These are phyloP conservation scores for Pelochelys cantorii DNA, from an alignment of 2,797 vertebrate genomes.

Conservation along the genomic window DNA sequence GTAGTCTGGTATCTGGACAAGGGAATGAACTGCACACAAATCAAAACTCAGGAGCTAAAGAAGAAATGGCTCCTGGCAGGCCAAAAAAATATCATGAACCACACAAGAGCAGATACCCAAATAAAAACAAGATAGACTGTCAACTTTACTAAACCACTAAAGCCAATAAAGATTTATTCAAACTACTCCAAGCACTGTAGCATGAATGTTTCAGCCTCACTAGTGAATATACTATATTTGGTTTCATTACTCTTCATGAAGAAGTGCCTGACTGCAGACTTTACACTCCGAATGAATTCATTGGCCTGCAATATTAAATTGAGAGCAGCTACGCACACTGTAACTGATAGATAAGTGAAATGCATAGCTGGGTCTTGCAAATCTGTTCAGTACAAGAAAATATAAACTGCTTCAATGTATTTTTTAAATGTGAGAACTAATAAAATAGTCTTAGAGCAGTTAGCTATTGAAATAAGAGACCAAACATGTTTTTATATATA, in stretches of 20 bases:
- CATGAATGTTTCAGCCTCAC: background rate
- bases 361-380: background rate
- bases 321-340: background rate
- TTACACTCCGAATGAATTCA: accelerated
- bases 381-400: background rate
- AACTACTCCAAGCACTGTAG: background rate
- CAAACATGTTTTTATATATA: slow-evolving; percentile 81
- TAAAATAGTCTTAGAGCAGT: background rate
- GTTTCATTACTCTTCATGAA: background rate
- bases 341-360: background rate
- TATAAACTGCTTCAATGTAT: background rate
- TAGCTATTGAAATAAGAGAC: slow-evolving; percentile 62
- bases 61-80: background rate
- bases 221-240: background rate
- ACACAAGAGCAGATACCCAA: background rate
- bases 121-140: background rate
- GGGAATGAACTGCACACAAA: background rate
- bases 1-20: background rate
- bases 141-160: background rate
- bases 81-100: background rate
- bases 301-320: background rate
- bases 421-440: background rate
- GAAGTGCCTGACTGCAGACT: accelerated
- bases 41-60: background rate
- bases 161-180: background rate